Percentiles rank a stretch among this genome's conserved stretches.
phyloP scores from a whole-genome alignment of 2,797 vertebrate species.

The Protonibea diacanthus region DNA sequence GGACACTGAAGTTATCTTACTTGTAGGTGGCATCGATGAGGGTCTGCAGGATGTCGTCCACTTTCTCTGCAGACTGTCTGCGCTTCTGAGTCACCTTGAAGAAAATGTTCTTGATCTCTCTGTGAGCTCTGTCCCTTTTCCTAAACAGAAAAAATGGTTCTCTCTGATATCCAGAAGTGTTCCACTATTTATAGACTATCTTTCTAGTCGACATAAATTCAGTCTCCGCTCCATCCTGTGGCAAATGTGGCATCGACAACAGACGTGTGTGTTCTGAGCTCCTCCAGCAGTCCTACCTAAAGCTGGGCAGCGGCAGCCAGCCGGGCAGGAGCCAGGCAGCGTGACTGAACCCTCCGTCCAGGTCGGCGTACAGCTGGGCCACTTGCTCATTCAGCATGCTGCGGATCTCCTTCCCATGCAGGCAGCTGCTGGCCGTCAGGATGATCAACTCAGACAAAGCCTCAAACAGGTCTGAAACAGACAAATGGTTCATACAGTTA shows the following conservation, averaged over 20 bases:
- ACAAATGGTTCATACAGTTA: too few species aligned
- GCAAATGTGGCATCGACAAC: neutral
- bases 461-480: slow-evolving; percentile 92
- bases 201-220: neutral
- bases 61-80: slow-evolving; percentile 84
- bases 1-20: slow-evolving; percentile 78
- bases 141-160: slow-evolving; percentile 71
- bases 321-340: slow-evolving; percentile 96
- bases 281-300: slow-evolving; percentile 86
- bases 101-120: slow-evolving; percentile 95
- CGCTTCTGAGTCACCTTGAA: slow-evolving; percentile 94
- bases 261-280: neutral
- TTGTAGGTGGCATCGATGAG: slow-evolving; percentile 96
- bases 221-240: neutral
- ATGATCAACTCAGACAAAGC: slow-evolving; percentile 97
- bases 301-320: slow-evolving; percentile 97
- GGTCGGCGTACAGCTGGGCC: slow-evolving; percentile 94
- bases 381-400: slow-evolving; percentile 90
- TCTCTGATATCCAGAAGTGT: neutral
- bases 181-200: too few species aligned
- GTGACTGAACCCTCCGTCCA: slow-evolving; percentile 96
- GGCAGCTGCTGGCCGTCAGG: slow-evolving; percentile 96
- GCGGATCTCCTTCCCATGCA: slow-evolving; percentile 96
- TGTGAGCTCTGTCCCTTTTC: slow-evolving; percentile 93
- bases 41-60: slow-evolving; percentile 95